Percentiles rank a stretch among this genome's conserved stretches.
phyloP scores from a whole-genome alignment of 1,140 invertebrate species.

The Prorops nasuta region DNA sequence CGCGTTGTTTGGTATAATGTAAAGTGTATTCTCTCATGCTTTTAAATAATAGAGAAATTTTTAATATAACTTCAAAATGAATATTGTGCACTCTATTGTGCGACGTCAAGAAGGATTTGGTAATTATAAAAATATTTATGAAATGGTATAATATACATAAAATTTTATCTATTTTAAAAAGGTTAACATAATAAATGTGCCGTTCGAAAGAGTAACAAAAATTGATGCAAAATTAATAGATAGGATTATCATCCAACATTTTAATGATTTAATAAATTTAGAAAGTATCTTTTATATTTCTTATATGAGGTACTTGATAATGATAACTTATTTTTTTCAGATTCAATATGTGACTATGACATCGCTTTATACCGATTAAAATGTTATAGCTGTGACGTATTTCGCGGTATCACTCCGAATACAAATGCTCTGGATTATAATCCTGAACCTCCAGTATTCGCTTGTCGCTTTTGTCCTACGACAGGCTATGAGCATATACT shows the following conservation, averaged over 20 bases:
- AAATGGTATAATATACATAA: not conserved
- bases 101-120: slow-evolving; percentile 41
- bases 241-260: slow-evolving; percentile 1
- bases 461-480: slow-evolving; percentile 51
- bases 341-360: slow-evolving; percentile 38
- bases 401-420: slow-evolving; percentile 45
- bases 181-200: not conserved
- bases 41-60: slow-evolving; percentile 9
- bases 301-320: no score
- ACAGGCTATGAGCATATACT: slow-evolving; percentile 66
- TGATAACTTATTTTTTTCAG: slow-evolving; percentile 33
- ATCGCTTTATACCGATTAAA: slow-evolving; percentile 42
- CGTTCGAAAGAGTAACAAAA: not conserved
- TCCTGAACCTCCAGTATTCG: slow-evolving; percentile 48
- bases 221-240: slow-evolving; percentile 1
- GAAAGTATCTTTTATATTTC: not conserved
- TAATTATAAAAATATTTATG: slow-evolving; percentile 24
- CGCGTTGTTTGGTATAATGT: slow-evolving; percentile 19
- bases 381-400: slow-evolving; percentile 42
- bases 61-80: slow-evolving; percentile 40
- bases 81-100: slow-evolving; percentile 34
- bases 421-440: slow-evolving; percentile 28
- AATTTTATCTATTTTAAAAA: no score
- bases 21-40: slow-evolving; percentile 7
- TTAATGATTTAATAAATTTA: not conserved